Evolutionary conservation across 2,113 vertebrate species (phyloP).

Genomic region (Myrmophylax atrothorax): DNA sequence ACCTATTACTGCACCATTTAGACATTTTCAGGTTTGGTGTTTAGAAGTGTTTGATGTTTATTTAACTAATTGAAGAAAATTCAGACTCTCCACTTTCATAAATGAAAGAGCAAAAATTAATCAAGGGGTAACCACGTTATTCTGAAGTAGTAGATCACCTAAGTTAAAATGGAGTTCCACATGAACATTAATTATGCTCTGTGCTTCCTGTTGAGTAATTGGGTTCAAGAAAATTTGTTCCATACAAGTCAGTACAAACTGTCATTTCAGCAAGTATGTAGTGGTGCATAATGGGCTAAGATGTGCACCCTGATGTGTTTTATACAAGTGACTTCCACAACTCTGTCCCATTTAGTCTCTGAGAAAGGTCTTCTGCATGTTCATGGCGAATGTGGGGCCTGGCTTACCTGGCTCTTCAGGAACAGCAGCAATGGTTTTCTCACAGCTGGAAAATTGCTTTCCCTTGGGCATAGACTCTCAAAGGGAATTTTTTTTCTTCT

Average conservation of each 20-base stretch:
- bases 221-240: neutral
- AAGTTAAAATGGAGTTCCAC: constrained; percentile 24
- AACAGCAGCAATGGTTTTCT: neutral
- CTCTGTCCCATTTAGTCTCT: neutral
- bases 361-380: neutral
- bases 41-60: constrained; percentile 21
- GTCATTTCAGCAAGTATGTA: neutral
- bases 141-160: neutral
- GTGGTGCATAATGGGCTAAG: neutral
- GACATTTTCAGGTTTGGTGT: neutral
- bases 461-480: neutral
- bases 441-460: neutral
- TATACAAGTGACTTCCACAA: neutral
- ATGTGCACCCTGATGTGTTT: neutral
- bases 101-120: constrained; percentile 33
- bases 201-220: constrained; percentile 15
- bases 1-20: neutral
- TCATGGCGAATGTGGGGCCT: neutral
- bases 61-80: constrained; percentile 33
- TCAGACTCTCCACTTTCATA: neutral
- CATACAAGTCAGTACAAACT: neutral
- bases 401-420: neutral
- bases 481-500: neutral
- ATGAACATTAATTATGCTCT: constrained; percentile 28
- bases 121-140: neutral